Base-by-base conservation (phyloP, 2,888 invertebrate species). In the Conistra vaccinii region DNA sequence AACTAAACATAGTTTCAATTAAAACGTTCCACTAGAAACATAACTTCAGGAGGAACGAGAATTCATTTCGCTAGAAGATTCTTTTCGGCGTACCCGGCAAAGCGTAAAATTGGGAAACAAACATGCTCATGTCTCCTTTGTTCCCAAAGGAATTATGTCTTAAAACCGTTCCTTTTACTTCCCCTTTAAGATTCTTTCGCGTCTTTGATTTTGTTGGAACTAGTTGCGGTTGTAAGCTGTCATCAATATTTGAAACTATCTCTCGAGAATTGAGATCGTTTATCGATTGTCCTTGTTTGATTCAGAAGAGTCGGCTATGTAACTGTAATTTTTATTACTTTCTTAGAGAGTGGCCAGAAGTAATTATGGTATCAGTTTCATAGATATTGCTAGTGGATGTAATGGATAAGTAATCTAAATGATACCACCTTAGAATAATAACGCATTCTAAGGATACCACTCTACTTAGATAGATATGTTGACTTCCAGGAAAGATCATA, bases 61-160 rank as follows among this genome's bases (percentile, higher is more conserved):
- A 91, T 92, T 91, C 90, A 90, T 91, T 92, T 91, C 85, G 87
- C 83, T 85, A 87, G 89, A 87, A 86, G 85, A 90, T 93, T 92
- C 90, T 90, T 91, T 90, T 89, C 87, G 86, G 88, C 82, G 90
- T 85, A 89, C 83, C 90, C 92, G 87, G 89, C 91, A 89, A 90
- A 89, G 91, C 94, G 94, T 94, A 92, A 95, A 95, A 95, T 95
- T 95, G 94, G 89, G 89, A 90, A 90, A 92, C 92, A 93, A 94
- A 94, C 93, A 93, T 92, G 90, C 89, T 89, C 91, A 89, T 90
- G 90, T 91, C 88, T 88, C 81, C 85, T 90, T 90, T 90, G 89
- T 90, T 90, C 91, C 91, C 91, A 75, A 78, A 78, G 91, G 92
- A 89, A 91, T 92, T 91, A 89, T 87, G 87, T 89, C 90, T 92